Base-by-base conservation (phyloP, 2,113 vertebrate genomes). In the Pachycephala philippinensis region DNA sequence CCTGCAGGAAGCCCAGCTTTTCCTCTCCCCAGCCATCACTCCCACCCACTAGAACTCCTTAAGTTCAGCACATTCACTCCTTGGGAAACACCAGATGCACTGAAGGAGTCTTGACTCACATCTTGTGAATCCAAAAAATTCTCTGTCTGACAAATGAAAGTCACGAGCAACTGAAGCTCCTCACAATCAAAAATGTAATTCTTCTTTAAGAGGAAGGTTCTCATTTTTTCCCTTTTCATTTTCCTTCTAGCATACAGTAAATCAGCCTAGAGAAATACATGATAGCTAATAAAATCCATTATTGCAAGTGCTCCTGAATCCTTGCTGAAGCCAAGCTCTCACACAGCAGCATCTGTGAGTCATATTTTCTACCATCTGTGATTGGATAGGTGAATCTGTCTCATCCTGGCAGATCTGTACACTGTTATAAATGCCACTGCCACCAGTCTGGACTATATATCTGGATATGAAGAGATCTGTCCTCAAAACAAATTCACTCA, bases 351-450 rank as follows among this genome's bases (percentile, higher is more conserved):
- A 96, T 84, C 80, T 93, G 91, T 95, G 96, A 95, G 91, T 89
- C 94, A 92, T 92, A 84, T 90, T 95, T 97, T 93, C 76, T 93
- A 56, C 95, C 96, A 96, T 97, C 96, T 96, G 96, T 60, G 80
- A 93, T 68, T 97, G 96, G 91, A 95, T 93, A 96, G 95, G 94
- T 96, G 93, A 97, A 93, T 90, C 72, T 93, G 89, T 93, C 94
- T 95, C 64, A 92, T 81, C 60, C 93, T 95, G 86, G 93, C 93
- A 95, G 76, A 84, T 95, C 89, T 93, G 77, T 77, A 79, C 40
- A 35, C 83, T 93, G 68, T 90, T 92, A 90, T 42, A 97, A 95
- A 96, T 95, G 91, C 80, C 86, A 93, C 1, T 78, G 76, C 84
- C 79, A 78, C 56, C 64, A 93, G 91, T 89, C 86, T 95, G 93